phyloP scores from a whole-genome alignment of 2,113 vertebrate genomes.

The Echinops telfairi region DNA sequence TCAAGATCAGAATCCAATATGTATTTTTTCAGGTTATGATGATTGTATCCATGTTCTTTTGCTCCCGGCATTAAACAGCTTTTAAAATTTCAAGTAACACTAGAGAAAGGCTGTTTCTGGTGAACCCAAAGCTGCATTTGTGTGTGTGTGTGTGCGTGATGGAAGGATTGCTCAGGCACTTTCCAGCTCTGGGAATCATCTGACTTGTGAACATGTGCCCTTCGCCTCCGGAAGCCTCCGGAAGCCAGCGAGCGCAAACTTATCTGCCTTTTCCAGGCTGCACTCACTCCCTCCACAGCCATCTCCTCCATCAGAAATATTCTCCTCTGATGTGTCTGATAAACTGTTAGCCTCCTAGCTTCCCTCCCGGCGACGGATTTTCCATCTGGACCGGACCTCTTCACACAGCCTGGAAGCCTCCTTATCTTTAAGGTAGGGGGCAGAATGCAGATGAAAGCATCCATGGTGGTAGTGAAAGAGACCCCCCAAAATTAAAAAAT shows the following conservation, averaged over 20 bases:
- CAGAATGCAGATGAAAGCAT: neutral
- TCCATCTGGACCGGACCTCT: constrained; percentile 39
- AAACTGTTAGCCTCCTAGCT: neutral
- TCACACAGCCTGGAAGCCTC: constrained; percentile 7
- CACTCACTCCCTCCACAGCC: constrained; percentile 18
- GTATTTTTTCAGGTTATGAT: constrained; percentile 40
- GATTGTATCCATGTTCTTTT: constrained; percentile 23
- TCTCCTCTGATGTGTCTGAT: constrained; percentile 54
- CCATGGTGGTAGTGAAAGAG: neutral
- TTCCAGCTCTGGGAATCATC: constrained; percentile 71
- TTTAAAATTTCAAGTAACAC: constrained; percentile 67
- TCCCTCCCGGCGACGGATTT: neutral
- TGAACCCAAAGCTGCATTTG: constrained; percentile 37
- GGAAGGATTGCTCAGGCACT: constrained; percentile 64
- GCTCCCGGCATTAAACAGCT: constrained; percentile 53
- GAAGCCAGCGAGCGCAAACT: constrained; percentile 46
- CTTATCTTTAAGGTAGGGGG: constrained; percentile 63
- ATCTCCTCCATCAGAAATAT: constrained; percentile 41
- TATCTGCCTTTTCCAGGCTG: constrained; percentile 38
- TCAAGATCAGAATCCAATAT: constrained; percentile 49
- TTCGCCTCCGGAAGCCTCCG: constrained; percentile 51
- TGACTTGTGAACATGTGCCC: constrained; percentile 72
- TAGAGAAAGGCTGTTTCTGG: constrained; percentile 62
- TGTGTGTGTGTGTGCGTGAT: neutral
- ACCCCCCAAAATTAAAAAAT: neutral